phyloP scores from a whole-genome alignment of 2,888 invertebrate genomes.

The Alviniconcha strummeri region DNA sequence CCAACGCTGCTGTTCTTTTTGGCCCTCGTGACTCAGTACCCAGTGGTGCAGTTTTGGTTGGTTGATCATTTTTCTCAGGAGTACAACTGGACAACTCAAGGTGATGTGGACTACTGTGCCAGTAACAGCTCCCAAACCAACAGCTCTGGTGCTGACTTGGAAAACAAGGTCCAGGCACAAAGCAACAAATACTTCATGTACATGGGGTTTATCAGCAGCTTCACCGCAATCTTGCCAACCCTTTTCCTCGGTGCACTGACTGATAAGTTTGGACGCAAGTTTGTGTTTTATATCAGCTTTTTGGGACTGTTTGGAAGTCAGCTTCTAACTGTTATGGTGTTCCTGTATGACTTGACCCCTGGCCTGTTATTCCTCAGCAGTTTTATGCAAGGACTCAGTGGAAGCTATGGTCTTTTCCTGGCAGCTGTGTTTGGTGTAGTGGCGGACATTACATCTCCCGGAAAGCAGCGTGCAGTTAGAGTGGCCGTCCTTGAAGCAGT shows the following conservation, averaged over 20 bases:
- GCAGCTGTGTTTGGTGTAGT: conserved; percentile 42
- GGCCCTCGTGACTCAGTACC: neutral
- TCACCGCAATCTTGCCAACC: conserved; percentile 14
- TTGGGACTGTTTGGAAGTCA: conserved; percentile 20
- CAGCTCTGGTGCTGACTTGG: neutral
- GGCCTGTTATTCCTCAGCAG: conserved; percentile 37
- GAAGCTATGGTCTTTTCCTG: conserved; percentile 39
- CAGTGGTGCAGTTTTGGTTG: conserved; percentile 31
- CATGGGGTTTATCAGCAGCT: conserved; percentile 13
- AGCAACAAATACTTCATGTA: conserved; percentile 28
- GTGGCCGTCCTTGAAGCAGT: conserved; percentile 41
- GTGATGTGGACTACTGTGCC: no score
- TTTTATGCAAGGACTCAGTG: conserved; percentile 41
- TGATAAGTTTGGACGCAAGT: conserved; percentile 25
- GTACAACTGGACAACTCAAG: neutral
- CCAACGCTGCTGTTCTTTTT: conserved; percentile 19
- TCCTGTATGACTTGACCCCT: conserved; percentile 30
- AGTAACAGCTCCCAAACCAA: neutral
- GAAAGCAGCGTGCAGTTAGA: conserved; percentile 38
- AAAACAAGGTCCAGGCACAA: neutral
- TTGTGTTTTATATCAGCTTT: conserved; percentile 14
- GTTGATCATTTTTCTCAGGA: conserved; percentile 18
- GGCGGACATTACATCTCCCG: conserved; percentile 43
- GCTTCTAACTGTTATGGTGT: conserved; percentile 34
- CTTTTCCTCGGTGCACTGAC: conserved; percentile 20